A percentile compares a stretch with the other conserved stretches of the same genome.
Evolutionary conservation across 2,797 vertebrate species (phyloP).

Genomic region (Sebastes kiyomatsui): DNA sequence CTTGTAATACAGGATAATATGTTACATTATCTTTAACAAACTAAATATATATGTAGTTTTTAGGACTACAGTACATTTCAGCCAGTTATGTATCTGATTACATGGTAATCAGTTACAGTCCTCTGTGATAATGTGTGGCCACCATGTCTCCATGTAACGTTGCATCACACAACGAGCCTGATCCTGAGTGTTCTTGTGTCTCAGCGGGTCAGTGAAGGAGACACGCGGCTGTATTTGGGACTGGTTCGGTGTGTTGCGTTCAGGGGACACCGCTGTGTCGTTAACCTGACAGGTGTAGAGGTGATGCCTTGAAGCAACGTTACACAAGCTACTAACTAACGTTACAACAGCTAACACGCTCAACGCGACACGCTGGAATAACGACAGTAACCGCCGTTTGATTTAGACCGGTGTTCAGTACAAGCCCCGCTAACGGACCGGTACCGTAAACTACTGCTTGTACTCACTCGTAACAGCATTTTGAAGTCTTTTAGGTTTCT

Average conservation of each 20-base stretch:
- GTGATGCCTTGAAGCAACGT: neutral
- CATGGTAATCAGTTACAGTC: too few relatives aligned
- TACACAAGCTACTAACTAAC: neutral
- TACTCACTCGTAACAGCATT: neutral
- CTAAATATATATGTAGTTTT: neutral
- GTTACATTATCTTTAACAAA: too few relatives aligned
- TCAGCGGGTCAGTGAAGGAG: too few relatives aligned
- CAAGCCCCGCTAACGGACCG: neutral
- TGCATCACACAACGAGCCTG: too few relatives aligned
- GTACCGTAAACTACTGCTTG: neutral
- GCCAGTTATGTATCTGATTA: neutral
- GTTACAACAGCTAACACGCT: neutral
- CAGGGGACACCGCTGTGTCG: too few relatives aligned
- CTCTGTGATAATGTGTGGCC: neutral
- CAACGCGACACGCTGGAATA: neutral
- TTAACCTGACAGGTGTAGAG: neutral
- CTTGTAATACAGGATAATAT: neutral
- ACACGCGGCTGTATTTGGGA: too few relatives aligned
- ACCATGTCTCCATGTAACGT: too few relatives aligned
- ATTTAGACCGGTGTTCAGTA: too few relatives aligned
- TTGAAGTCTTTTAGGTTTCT: neutral
- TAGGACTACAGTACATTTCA: neutral
- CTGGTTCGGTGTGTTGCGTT: too few relatives aligned
- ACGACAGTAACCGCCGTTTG: neutral
- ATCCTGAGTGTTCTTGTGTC: too few relatives aligned